Conservation (phyloP, 2,888 invertebrate species). For the Lysandra coridon region DNA sequence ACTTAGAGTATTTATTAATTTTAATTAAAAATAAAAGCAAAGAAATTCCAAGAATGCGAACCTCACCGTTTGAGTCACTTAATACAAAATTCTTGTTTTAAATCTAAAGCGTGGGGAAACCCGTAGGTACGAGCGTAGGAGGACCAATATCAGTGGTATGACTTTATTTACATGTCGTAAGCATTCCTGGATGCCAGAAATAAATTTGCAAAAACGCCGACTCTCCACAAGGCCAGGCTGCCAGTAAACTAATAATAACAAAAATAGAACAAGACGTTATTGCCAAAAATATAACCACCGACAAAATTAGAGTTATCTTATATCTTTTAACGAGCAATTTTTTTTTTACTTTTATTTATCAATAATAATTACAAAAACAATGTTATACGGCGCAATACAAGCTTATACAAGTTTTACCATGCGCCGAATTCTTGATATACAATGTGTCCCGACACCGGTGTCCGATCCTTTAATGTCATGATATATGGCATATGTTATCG, state of each 20-base stretch:
- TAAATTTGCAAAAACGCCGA: slow-evolving; percentile 39
- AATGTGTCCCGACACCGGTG: no score
- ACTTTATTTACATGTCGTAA: slow-evolving; percentile 30
- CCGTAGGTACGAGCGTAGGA: slow-evolving; percentile 28
- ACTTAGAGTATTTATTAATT: background rate
- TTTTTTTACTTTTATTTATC: no score
- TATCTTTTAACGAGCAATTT: no score
- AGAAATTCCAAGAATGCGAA: background rate
- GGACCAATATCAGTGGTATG: slow-evolving; percentile 12
- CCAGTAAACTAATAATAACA: slow-evolving; percentile 36
- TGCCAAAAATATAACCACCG: slow-evolving; percentile 39
- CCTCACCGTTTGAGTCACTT: background rate
- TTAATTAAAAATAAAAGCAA: background rate
- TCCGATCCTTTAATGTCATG: no score
- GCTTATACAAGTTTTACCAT: no score
- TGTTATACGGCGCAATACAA: no score
- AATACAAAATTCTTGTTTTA: slow-evolving; percentile 23
- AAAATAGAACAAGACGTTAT: slow-evolving; percentile 35
- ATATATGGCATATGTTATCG: no score
- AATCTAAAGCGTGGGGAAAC: slow-evolving; percentile 26
- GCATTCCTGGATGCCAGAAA: slow-evolving; percentile 37
- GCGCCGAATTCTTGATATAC: no score
- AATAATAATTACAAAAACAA: no score
- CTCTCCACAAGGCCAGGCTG: slow-evolving; percentile 38
- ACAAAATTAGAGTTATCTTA: slow-evolving; percentile 29